Evolutionary conservation across 2,797 vertebrate genomes (phyloP).

Genomic region (Sebastolobus alascanus): DNA sequence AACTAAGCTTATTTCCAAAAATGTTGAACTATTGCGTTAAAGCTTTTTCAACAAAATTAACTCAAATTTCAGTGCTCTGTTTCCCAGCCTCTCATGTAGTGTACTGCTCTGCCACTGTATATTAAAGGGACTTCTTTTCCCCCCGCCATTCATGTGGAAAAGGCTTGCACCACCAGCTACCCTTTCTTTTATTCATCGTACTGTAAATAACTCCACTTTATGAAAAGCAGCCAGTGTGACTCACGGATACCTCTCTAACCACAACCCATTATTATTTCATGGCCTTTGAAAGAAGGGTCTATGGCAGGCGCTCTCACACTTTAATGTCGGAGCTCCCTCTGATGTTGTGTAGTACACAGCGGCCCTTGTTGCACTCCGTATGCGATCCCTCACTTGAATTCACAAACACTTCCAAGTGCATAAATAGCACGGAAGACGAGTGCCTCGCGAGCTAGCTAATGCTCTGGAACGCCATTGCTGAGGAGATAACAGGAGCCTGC

Average conservation of each 20-base stretch:
- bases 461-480: slow-evolving; percentile 81
- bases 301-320: slow-evolving; percentile 81
- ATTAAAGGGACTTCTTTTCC: slow-evolving; percentile 77
- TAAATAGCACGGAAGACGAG: slow-evolving; percentile 83
- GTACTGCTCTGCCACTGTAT: slow-evolving; percentile 65
- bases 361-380: slow-evolving; percentile 85
- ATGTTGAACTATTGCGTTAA: slow-evolving; percentile 3
- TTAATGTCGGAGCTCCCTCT: slow-evolving; percentile 85
- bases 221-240: slow-evolving; percentile 89
- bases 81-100: slow-evolving; percentile 44
- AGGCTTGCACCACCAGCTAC: slow-evolving; percentile 81
- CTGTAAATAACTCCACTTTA: slow-evolving; percentile 90
- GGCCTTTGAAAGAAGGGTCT: slow-evolving; percentile 88
- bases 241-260: slow-evolving; percentile 87
- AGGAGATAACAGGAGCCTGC: slow-evolving; percentile 82
- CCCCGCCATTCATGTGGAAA: slow-evolving; percentile 82
- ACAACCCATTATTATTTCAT: slow-evolving; percentile 91
- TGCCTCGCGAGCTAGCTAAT: slow-evolving; percentile 82
- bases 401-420: slow-evolving; percentile 89
- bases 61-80: slow-evolving; percentile 57
- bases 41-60: slow-evolving; percentile 54
- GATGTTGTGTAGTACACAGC: slow-evolving; percentile 89
- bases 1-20: not conserved
- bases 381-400: slow-evolving; percentile 87
- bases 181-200: slow-evolving; percentile 89